phyloP scores from a whole-genome alignment of 1,140 invertebrate species.

The Matsumurasca onukii region DNA sequence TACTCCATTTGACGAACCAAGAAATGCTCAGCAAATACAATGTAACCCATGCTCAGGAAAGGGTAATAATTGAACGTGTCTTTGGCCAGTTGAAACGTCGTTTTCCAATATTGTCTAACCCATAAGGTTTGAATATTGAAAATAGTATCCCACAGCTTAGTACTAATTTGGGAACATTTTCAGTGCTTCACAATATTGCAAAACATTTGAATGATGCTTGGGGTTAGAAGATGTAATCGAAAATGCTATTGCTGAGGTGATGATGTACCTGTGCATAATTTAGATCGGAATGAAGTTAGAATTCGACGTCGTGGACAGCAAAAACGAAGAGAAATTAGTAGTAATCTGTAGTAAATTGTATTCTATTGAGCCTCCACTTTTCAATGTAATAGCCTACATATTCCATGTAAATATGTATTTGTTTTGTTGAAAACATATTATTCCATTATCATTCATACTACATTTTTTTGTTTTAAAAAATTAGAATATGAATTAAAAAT shows the following conservation, averaged over 20 bases:
- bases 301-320: neutral
- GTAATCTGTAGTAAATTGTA: neutral
- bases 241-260: neutral
- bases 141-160: neutral
- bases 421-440: neutral
- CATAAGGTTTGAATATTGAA: neutral
- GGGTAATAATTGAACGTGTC: neutral
- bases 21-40: neutral
- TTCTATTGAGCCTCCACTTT: neutral
- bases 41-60: neutral
- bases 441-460: neutral
- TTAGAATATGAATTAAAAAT: neutral
- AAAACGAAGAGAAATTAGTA: conserved; percentile 9
- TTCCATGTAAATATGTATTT: neutral
- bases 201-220: conserved; percentile 21
- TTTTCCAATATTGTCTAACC: neutral
- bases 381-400: neutral
- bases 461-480: neutral
- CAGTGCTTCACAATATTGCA: conserved; percentile 16
- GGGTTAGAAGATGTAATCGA: neutral
- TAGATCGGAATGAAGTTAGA: neutral
- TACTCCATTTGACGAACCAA: neutral
- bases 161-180: neutral
- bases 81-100: conserved; percentile 12
- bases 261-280: neutral